Evolutionary conservation across 2,113 vertebrate species (phyloP).

Genomic region (Oryzias curvinotus): DNA sequence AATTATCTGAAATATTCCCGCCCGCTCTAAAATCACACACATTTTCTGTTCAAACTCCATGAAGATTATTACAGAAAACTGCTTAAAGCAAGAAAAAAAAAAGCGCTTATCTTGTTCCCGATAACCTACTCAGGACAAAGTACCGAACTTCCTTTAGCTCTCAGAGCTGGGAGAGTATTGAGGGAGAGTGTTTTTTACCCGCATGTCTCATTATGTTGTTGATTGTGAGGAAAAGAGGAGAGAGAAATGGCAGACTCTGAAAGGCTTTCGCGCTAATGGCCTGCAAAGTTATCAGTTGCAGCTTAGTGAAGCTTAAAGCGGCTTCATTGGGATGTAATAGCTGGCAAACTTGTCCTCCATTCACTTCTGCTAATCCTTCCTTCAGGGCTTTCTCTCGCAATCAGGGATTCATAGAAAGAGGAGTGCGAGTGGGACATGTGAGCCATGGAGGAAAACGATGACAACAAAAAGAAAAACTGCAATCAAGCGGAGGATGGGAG

Average conservation of each 20-base stretch:
- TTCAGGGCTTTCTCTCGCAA: slow-evolving; percentile 67
- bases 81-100: slow-evolving; percentile 7
- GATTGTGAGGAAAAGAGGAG: slow-evolving; percentile 61
- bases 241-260: slow-evolving; percentile 58
- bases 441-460: slow-evolving; percentile 40
- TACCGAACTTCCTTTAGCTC: slow-evolving; percentile 33
- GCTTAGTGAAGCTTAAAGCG: slow-evolving; percentile 78
- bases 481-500: slow-evolving; percentile 57
- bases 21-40: slow-evolving; percentile 18
- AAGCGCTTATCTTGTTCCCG: slow-evolving; percentile 17
- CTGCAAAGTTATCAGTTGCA: slow-evolving; percentile 79
- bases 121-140: slow-evolving; percentile 40
- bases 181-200: slow-evolving; percentile 48
- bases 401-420: slow-evolving; percentile 64
- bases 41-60: slow-evolving; percentile 21
- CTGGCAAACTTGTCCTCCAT: slow-evolving; percentile 74
- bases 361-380: slow-evolving; percentile 74
- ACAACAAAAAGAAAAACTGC: slow-evolving; percentile 56
- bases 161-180: slow-evolving; percentile 33
- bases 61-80: slow-evolving; percentile 17
- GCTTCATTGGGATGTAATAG: slow-evolving; percentile 78
- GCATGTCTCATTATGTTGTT: slow-evolving; percentile 65
- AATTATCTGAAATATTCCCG: slow-evolving; percentile 11
- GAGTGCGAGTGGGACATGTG: slow-evolving; percentile 42
- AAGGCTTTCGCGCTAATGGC: slow-evolving; percentile 77